Evolutionary conservation across 2,797 vertebrate genomes (phyloP).

Genomic region (Brachyalestes nurse): DNA sequence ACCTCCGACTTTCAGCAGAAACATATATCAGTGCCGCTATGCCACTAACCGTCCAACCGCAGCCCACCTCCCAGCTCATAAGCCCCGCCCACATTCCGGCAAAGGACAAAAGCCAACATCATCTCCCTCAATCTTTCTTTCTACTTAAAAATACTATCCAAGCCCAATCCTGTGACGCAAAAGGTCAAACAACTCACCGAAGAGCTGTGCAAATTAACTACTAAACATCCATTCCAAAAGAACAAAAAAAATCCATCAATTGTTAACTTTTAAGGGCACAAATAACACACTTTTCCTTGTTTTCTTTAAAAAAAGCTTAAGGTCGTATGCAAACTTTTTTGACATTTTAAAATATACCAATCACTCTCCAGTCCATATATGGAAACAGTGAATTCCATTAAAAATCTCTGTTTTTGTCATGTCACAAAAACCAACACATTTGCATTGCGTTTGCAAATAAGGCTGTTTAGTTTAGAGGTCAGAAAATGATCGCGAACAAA

Average conservation of each 20-base stretch:
- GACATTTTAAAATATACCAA: background rate
- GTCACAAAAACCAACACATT: background rate
- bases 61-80: conserved; percentile 61
- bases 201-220: background rate
- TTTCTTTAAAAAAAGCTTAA: no score
- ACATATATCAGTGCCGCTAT: conserved; percentile 50
- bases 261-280: no score
- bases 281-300: no score
- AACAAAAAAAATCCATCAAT: no score
- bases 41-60: conserved; percentile 30
- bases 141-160: background rate
- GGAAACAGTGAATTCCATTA: background rate
- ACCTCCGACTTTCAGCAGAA: conserved; percentile 63
- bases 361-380: background rate
- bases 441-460: background rate
- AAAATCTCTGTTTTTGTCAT: background rate
- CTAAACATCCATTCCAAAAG: background rate
- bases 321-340: no score
- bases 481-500: background rate
- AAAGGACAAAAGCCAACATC: conserved; percentile 44
- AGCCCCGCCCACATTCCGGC: conserved; percentile 57
- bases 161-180: background rate
- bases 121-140: conserved; percentile 9
- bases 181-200: no score
- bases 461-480: background rate